Evolutionary conservation across 2,797 vertebrate species (phyloP).

Genomic region (Valencia hispanica): DNA sequence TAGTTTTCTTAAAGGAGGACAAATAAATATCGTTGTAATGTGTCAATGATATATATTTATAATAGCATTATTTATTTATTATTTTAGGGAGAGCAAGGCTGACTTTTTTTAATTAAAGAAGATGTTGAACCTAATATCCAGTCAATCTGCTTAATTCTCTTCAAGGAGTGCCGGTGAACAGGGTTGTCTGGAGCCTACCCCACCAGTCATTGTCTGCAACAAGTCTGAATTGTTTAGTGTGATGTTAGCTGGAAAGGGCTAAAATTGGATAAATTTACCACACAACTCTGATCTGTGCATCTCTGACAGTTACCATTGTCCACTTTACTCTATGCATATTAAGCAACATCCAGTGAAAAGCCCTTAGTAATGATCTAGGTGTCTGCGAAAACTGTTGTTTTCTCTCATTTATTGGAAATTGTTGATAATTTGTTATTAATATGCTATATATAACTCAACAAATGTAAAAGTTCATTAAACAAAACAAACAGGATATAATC

Average conservation of each 20-base stretch:
- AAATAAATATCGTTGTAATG: background rate
- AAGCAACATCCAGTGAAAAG: too few species aligned
- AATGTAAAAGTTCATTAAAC: background rate
- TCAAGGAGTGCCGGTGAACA: background rate
- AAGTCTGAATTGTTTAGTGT: background rate
- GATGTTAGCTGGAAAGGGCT: background rate
- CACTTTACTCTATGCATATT: too few species aligned
- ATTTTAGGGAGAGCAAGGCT: background rate
- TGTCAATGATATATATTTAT: background rate
- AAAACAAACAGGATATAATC: conserved; percentile 13
- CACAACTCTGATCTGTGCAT: too few species aligned
- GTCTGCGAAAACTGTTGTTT: too few species aligned
- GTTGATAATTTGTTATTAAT: background rate
- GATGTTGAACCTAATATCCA: background rate
- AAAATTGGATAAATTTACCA: too few species aligned
- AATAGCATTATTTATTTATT: background rate
- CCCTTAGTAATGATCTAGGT: too few species aligned
- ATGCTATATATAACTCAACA: background rate
- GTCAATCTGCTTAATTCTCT: background rate
- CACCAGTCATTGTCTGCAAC: background rate
- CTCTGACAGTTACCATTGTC: too few species aligned
- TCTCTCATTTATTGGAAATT: background rate
- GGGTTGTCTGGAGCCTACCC: background rate
- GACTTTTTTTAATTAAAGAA: background rate
- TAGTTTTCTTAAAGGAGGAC: conserved; percentile 22